phyloP scores from a whole-genome alignment of 2,113 vertebrate genomes.

The Xerus inauris region DNA sequence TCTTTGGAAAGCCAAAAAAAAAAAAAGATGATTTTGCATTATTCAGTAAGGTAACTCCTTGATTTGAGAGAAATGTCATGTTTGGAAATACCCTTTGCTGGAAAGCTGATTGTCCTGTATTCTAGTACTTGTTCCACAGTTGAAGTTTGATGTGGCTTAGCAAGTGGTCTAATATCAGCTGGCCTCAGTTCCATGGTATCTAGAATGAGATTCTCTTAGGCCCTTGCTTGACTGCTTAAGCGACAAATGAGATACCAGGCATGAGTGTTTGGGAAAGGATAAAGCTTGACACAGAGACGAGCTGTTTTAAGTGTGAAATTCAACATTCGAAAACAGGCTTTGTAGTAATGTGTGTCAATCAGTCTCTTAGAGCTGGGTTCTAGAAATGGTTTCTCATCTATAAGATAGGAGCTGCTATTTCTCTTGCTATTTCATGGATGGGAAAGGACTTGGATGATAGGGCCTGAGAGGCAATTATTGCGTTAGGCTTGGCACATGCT shows the following conservation, averaged over 20 bases:
- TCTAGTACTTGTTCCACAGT: not conserved
- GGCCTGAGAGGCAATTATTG: rapidly evolving
- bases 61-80: not conserved
- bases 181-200: not conserved
- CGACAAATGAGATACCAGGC: not conserved
- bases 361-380: not conserved
- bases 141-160: not conserved
- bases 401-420: not conserved
- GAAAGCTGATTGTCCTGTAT: not conserved
- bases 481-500: not conserved
- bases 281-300: not conserved
- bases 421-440: not conserved
- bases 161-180: not conserved
- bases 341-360: not conserved
- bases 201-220: not conserved
- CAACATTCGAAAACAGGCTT: not conserved
- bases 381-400: not conserved
- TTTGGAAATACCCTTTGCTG: not conserved
- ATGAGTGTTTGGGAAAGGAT: not conserved
- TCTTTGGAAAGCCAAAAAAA: not conserved
- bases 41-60: not conserved
- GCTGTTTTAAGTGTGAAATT: slow-evolving; percentile 18
- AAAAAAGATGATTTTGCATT: not conserved
- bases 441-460: not conserved
- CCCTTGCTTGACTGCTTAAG: not conserved